Percentiles rank a stretch among this genome's conserved stretches.
These are phyloP conservation scores for Fragum sueziense DNA, from an alignment of 2,888 invertebrate species.

Conservation along the genomic window DNA sequence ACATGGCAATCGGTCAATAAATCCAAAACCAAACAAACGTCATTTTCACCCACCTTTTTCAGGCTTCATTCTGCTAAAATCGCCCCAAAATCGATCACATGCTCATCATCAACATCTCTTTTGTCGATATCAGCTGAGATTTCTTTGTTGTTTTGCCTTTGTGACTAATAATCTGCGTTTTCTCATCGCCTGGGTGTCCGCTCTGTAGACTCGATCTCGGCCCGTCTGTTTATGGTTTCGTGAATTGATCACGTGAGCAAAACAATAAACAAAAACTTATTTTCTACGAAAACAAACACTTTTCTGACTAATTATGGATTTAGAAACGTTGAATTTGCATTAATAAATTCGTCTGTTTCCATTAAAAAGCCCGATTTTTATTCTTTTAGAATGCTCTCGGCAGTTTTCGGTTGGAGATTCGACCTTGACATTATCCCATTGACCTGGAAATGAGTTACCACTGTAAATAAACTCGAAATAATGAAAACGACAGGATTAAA, in stretches of 20 bases:
- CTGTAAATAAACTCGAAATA: slow-evolving; percentile 20
- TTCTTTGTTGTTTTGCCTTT: neutral
- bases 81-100: neutral
- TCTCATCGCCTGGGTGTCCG: neutral
- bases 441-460: neutral
- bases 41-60: slow-evolving; percentile 16
- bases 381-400: slow-evolving; percentile 14
- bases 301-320: too few species aligned
- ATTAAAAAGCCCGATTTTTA: too few species aligned
- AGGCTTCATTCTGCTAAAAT: slow-evolving; percentile 20
- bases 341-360: too few species aligned
- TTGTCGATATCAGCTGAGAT: neutral
- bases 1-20: slow-evolving; percentile 12
- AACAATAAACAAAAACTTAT: slow-evolving; percentile 5
- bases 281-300: neutral
- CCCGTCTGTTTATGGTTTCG: slow-evolving; percentile 20
- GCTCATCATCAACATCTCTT: neutral
- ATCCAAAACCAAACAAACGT: neutral
- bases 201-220: neutral
- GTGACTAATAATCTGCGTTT: slow-evolving; percentile 11
- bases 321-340: too few species aligned
- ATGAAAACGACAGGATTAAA: neutral
- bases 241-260: slow-evolving; percentile 18
- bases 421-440: slow-evolving; percentile 15
- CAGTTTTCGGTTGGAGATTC: slow-evolving; percentile 11